Evolutionary conservation across 2,797 vertebrate genomes (phyloP).

Genomic region (Eospalax fontanierii): DNA sequence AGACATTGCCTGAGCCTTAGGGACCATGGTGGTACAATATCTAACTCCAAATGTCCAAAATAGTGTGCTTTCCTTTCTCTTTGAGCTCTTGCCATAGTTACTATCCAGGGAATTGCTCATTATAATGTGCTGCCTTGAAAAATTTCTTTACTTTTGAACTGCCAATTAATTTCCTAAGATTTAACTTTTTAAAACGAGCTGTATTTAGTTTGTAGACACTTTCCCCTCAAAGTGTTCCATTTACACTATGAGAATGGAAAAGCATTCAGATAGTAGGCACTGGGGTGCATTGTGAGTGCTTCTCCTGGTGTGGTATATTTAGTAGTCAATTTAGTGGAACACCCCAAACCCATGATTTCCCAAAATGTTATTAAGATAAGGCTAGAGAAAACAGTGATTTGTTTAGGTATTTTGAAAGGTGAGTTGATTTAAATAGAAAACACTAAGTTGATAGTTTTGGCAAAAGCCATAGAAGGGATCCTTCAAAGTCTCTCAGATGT

Average conservation of each 20-base stretch:
- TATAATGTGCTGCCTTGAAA: neutral
- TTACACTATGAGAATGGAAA: neutral
- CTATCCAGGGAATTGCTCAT: neutral
- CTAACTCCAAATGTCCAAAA: neutral
- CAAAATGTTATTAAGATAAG: slow-evolving; percentile 7
- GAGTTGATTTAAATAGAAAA: slow-evolving; percentile 61
- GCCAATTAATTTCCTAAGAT: neutral
- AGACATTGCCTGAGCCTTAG: neutral
- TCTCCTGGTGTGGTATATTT: neutral
- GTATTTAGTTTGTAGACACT: slow-evolving; percentile 29
- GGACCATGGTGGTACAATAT: neutral
- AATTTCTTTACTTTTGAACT: slow-evolving; percentile 51
- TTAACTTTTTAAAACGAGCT: neutral
- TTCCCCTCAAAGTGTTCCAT: neutral
- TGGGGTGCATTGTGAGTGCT: neutral
- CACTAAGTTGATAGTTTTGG: neutral
- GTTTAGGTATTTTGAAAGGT: neutral
- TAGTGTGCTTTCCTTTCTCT: neutral
- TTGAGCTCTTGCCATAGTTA: neutral
- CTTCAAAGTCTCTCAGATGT: neutral
- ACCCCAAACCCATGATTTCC: slow-evolving; percentile 29
- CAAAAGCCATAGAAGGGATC: neutral
- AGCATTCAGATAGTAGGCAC: neutral
- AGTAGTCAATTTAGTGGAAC: neutral
- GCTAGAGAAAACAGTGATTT: neutral